Conservation (phyloP, 2,797 vertebrate species). For the Helostoma temminkii region DNA sequence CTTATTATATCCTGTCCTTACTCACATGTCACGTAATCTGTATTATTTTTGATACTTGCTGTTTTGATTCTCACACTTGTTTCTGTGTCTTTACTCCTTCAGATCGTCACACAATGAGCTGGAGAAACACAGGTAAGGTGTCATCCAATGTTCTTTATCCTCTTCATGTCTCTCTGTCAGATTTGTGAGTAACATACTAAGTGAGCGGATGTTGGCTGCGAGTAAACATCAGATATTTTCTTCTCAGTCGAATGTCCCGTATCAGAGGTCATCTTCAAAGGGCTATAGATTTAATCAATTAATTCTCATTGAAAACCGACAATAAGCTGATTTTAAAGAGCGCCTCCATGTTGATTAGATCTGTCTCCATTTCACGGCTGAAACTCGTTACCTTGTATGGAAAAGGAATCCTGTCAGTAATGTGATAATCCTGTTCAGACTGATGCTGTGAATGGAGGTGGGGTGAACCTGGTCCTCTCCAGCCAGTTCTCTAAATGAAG, state of each 20-base stretch:
- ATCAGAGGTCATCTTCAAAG: constrained; percentile 54
- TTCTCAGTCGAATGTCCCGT: constrained; percentile 16
- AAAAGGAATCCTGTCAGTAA: constrained; percentile 67
- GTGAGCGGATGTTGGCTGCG: constrained; percentile 5
- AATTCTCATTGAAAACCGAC: constrained; percentile 53
- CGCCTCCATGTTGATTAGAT: constrained; percentile 55
- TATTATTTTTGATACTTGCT: not conserved
- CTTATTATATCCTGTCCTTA: not conserved
- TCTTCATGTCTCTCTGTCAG: constrained; percentile 20
- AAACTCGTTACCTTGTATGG: constrained; percentile 62
- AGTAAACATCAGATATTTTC: constrained; percentile 30
- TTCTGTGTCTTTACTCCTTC: constrained; percentile 67
- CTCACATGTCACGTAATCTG: constrained; percentile 19
- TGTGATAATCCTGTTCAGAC: constrained; percentile 59
- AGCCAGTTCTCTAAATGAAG: constrained; percentile 41
- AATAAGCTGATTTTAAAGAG: constrained; percentile 63
- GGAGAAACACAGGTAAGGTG: constrained; percentile 98
- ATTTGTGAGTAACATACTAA: constrained; percentile 15
- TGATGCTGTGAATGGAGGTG: constrained; percentile 37
- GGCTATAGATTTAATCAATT: constrained; percentile 45
- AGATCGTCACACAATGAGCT: constrained; percentile 97
- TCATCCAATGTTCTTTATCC: constrained; percentile 5
- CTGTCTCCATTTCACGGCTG: constrained; percentile 56
- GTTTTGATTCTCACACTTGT: constrained; percentile 28
- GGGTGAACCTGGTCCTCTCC: constrained; percentile 33